These are phyloP conservation scores for Araneus ventricosus DNA, from an alignment of 1,140 invertebrate species.

Conservation along the genomic window DNA sequence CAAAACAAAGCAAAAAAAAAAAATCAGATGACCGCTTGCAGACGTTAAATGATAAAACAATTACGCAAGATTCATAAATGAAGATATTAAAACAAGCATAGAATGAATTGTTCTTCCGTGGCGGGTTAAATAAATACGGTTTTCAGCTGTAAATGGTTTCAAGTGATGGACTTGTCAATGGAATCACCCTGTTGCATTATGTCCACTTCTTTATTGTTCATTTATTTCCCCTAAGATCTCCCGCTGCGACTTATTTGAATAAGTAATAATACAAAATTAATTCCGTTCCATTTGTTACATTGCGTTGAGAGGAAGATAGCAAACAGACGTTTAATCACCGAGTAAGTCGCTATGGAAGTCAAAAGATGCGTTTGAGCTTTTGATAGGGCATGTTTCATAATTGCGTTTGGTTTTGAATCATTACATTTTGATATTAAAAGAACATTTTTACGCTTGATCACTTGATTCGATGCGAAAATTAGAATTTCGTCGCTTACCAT, in stretches of 20 bases:
- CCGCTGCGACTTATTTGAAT: slow-evolving; percentile 12
- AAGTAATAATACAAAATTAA: slow-evolving; percentile 28
- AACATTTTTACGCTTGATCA: no score
- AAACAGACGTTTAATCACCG: background rate
- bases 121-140: background rate
- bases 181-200: background rate
- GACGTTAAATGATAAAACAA: background rate
- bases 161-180: slow-evolving; percentile 21
- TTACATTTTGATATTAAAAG: background rate
- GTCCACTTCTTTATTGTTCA: background rate
- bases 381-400: background rate
- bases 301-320: background rate
- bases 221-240: background rate
- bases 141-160: background rate
- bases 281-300: background rate
- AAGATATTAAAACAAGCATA: background rate
- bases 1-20: no score
- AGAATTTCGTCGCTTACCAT: background rate
- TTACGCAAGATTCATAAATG: background rate
- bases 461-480: background rate
- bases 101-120: background rate
- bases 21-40: background rate
- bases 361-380: background rate
- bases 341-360: background rate
- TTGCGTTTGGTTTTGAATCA: background rate